Conservation (phyloP, 2,113 vertebrate species). For the Eidolon helvum region DNA sequence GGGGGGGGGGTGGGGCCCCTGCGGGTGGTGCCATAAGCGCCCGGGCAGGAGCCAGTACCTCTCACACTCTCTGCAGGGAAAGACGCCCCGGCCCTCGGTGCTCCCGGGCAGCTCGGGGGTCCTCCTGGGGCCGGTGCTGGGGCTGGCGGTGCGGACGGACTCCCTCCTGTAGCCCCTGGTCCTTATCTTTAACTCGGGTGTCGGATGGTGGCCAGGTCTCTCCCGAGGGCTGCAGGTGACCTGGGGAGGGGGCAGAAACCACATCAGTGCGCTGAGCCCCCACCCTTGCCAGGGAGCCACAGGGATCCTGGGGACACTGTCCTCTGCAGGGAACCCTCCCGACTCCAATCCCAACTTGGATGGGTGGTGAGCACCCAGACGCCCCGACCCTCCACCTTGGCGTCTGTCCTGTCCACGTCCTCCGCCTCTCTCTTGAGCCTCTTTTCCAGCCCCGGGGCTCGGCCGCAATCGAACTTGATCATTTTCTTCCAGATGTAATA, state of each 20-base stretch:
- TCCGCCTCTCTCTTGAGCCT: slow-evolving; percentile 55
- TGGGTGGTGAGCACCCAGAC: fast-evolving
- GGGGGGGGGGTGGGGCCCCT: fast-evolving
- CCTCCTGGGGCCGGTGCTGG: slow-evolving; percentile 54
- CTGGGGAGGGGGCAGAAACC: neutral
- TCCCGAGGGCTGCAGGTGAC: slow-evolving; percentile 58
- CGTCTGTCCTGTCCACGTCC: slow-evolving; percentile 62
- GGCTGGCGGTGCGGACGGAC: slow-evolving; percentile 41
- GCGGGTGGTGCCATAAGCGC: fast-evolving
- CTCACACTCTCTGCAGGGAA: slow-evolving; percentile 80
- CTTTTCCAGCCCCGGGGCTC: slow-evolving; percentile 56
- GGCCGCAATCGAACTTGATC: slow-evolving; percentile 75
- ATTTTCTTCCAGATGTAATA: slow-evolving; percentile 87
- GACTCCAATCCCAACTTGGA: neutral
- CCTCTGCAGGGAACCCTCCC: neutral
- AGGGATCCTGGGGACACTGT: fast-evolving
- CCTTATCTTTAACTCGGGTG: slow-evolving; percentile 62
- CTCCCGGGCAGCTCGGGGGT: neutral
- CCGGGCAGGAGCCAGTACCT: slow-evolving; percentile 64
- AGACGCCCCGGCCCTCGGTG: slow-evolving; percentile 50
- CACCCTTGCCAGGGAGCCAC: neutral
- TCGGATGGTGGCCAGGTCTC: slow-evolving; percentile 41
- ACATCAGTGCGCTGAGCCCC: neutral
- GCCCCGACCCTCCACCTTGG: slow-evolving; percentile 66
- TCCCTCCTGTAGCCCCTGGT: slow-evolving; percentile 53